Evolutionary conservation across 2,113 vertebrate genomes (phyloP).

Genomic region (Lampris megalopsis): DNA sequence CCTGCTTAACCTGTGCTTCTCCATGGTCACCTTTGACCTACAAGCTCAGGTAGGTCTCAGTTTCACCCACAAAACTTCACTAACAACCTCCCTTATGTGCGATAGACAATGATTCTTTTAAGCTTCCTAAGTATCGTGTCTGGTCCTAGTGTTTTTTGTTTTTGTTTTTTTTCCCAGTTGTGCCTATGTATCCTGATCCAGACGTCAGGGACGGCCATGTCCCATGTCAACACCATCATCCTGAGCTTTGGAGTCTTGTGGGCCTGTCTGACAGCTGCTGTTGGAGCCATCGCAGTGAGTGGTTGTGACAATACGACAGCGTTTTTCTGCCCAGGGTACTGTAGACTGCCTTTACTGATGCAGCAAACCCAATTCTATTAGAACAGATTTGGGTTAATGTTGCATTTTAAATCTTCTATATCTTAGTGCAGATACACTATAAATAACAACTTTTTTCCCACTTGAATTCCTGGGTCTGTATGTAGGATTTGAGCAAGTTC

Average conservation of each 20-base stretch:
- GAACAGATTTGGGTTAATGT: no score
- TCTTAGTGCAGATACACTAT: no score
- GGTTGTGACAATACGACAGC: no score
- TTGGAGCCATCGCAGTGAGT: constrained; percentile 84
- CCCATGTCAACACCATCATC: constrained; percentile 75
- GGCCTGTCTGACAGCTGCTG: constrained; percentile 81
- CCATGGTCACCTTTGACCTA: constrained; percentile 90
- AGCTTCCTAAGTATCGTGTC: not conserved
- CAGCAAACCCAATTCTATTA: no score
- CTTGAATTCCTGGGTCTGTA: no score
- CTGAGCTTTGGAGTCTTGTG: constrained; percentile 80
- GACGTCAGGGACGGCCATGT: constrained; percentile 59
- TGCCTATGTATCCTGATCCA: constrained; percentile 86
- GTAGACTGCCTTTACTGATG: no score
- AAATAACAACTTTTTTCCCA: no score
- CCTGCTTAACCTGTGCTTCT: constrained; percentile 87
- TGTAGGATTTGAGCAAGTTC: no score
- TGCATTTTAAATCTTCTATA: no score
- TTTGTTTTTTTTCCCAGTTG: constrained; percentile 73
- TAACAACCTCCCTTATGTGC: no score
- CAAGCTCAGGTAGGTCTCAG: constrained; percentile 86
- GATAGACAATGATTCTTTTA: not conserved
- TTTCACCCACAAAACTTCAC: not conserved
- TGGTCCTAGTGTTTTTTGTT: not conserved
- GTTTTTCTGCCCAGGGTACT: not conserved